Percentiles rank a stretch among this genome's conserved stretches.
phyloP scores from a whole-genome alignment of 2,888 invertebrate species.

The Ormyrus thymus region DNA sequence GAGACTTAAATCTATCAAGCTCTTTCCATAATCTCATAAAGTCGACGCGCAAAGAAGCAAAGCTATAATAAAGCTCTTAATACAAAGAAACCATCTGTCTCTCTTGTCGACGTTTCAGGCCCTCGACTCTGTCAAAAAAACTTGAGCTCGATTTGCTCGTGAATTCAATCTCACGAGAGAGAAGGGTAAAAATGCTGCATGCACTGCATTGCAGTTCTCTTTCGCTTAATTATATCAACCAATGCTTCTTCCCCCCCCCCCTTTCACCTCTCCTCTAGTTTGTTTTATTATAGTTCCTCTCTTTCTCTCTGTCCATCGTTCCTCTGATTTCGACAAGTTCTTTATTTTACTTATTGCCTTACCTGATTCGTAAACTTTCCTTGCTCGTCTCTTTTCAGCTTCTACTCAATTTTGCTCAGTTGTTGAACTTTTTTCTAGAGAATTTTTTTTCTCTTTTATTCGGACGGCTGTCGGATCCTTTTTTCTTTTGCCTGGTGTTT shows the following conservation, averaged over 20 bases:
- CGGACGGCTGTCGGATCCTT: not conserved
- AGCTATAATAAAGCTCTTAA: not conserved
- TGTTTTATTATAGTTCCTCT: conserved; percentile 38
- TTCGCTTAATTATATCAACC: conserved; percentile 39
- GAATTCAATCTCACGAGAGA: conserved; percentile 37
- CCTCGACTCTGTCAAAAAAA: conserved; percentile 11
- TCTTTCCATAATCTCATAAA: not conserved
- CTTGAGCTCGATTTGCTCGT: conserved; percentile 17
- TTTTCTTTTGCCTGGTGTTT: not conserved
- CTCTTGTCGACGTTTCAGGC: not conserved
- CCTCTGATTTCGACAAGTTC: conserved; percentile 7
- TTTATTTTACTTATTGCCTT: not conserved
- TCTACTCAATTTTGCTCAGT: conserved; percentile 3
- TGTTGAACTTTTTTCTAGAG: not conserved
- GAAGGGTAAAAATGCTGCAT: conserved; percentile 30
- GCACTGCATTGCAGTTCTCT: conserved; percentile 12
- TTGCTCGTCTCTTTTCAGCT: not conserved
- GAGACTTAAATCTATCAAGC: not conserved
- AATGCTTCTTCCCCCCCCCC: conserved; percentile 21
- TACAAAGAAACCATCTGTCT: not conserved
- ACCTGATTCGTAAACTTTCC: conserved; percentile 7
- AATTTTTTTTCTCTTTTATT: not conserved
- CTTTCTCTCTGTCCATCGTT: conserved; percentile 15
- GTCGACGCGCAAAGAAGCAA: not conserved
- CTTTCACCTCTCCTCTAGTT: not conserved